Conservation (phyloP, 1,140 invertebrate genomes). For the Chrysomallon squamiferum region DNA sequence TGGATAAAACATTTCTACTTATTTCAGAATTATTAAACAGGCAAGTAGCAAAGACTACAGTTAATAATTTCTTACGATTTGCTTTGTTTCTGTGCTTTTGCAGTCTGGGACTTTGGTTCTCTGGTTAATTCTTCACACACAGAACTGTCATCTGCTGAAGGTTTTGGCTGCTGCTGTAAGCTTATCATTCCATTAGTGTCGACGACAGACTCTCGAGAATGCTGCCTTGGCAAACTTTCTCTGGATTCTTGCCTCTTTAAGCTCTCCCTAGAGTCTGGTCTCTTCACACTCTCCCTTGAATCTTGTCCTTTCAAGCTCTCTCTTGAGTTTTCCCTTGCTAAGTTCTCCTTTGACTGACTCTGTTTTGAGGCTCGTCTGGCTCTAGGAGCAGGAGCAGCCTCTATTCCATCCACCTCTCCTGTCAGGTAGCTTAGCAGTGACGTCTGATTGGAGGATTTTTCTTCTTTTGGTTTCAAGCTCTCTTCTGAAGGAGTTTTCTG, state of each 20-base stretch:
- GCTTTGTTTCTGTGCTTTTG: not conserved
- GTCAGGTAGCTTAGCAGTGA: slow-evolving; percentile 36
- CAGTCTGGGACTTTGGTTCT: slow-evolving; percentile 19
- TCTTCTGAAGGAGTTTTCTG: slow-evolving; percentile 7
- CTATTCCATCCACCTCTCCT: slow-evolving; percentile 6
- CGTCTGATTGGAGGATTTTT: not conserved
- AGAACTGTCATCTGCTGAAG: slow-evolving; percentile 33
- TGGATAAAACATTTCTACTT: too few relatives aligned
- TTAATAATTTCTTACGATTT: too few relatives aligned
- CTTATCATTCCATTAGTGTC: not conserved
- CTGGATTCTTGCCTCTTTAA: not conserved
- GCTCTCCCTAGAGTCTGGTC: not conserved
- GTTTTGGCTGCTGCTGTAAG: not conserved
- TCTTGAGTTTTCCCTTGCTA: not conserved
- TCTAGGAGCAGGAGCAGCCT: slow-evolving; percentile 9
- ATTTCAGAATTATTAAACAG: too few relatives aligned
- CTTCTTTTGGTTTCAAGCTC: slow-evolving; percentile 12
- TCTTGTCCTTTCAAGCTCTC: not conserved
- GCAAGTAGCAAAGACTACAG: too few relatives aligned
- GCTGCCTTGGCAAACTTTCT: not conserved
- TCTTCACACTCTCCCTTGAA: too few relatives aligned
- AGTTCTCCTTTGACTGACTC: slow-evolving; percentile 1
- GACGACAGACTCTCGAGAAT: not conserved
- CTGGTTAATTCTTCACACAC: slow-evolving; percentile 37
- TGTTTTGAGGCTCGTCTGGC: not conserved